These are phyloP conservation scores for Dione juno DNA, from an alignment of 2,888 invertebrate species.

Conservation along the genomic window DNA sequence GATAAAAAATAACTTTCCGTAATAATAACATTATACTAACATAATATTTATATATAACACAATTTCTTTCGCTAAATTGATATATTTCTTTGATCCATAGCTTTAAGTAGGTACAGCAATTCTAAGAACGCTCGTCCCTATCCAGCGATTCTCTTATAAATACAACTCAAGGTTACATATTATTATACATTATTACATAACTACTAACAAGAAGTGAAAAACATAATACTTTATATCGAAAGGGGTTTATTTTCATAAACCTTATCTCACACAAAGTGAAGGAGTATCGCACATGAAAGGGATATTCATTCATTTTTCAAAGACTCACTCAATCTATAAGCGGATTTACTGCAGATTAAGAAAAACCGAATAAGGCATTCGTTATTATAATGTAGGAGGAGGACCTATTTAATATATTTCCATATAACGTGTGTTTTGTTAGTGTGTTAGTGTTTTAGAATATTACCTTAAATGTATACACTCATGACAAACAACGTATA, in stretches of 20 bases:
- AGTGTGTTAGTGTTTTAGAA: neutral
- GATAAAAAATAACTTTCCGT: too few relatives aligned
- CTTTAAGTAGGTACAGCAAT: too few relatives aligned
- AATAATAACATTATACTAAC: too few relatives aligned
- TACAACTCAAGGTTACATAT: neutral
- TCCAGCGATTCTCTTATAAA: too few relatives aligned
- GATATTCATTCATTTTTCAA: constrained; percentile 61
- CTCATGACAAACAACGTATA: too few relatives aligned
- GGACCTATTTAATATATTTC: neutral
- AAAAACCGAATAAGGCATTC: constrained; percentile 45
- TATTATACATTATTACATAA: neutral
- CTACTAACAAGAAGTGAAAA: neutral
- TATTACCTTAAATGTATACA: neutral
- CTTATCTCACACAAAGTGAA: constrained; percentile 42
- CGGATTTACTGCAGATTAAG: constrained; percentile 66
- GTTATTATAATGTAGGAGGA: constrained; percentile 9
- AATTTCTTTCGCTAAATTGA: too few relatives aligned
- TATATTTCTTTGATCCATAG: too few relatives aligned
- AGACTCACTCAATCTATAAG: constrained; percentile 61
- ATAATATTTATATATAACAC: too few relatives aligned
- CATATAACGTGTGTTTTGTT: neutral
- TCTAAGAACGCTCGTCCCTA: too few relatives aligned
- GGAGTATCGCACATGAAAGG: constrained; percentile 42
- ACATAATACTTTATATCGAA: constrained; percentile 15
- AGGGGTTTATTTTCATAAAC: constrained; percentile 20